phyloP scores from a whole-genome alignment of 1,140 invertebrate species.

The Leucophenga varia region DNA sequence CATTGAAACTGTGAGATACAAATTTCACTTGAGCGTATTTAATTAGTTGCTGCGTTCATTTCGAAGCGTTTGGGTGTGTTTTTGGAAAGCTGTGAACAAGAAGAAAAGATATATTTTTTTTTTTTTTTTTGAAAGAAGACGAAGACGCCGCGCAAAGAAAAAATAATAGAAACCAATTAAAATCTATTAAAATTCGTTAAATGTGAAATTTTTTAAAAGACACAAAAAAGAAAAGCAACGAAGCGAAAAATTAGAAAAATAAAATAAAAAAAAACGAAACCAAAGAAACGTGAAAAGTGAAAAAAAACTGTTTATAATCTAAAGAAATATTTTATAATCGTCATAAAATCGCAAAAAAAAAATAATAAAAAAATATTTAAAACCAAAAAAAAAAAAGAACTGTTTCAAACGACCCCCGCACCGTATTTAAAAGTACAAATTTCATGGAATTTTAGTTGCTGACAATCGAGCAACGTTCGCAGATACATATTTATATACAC shows the following conservation, averaged over 20 bases:
- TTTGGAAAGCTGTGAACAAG: slow-evolving; percentile 1
- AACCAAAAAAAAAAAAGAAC: slow-evolving; percentile 4
- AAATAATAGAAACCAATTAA: slow-evolving; percentile 9
- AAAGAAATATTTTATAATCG: slow-evolving; percentile 44
- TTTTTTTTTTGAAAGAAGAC: slow-evolving; percentile 8
- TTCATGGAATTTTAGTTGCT: neutral
- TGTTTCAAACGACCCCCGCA: neutral
- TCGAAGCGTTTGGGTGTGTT: slow-evolving; percentile 52
- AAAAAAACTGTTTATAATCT: slow-evolving; percentile 6
- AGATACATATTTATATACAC: no score
- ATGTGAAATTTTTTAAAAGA: no score
- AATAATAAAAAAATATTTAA: slow-evolving; percentile 1
- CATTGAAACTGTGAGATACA: no score
- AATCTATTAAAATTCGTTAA: no score
- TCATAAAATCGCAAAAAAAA: slow-evolving; percentile 24
- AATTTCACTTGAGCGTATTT: no score
- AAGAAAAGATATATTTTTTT: neutral
- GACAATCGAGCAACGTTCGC: neutral
- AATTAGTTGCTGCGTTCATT: slow-evolving; percentile 18
- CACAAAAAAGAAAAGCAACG: slow-evolving; percentile 15
- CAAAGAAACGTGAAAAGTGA: no score
- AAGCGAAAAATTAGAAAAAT: slow-evolving; percentile 8
- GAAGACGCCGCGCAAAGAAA: slow-evolving; percentile 17
- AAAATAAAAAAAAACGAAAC: slow-evolving; percentile 11
- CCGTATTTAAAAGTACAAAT: no score